Conservation (phyloP, 2,113 vertebrate species). For the Pteropus alecto region DNA sequence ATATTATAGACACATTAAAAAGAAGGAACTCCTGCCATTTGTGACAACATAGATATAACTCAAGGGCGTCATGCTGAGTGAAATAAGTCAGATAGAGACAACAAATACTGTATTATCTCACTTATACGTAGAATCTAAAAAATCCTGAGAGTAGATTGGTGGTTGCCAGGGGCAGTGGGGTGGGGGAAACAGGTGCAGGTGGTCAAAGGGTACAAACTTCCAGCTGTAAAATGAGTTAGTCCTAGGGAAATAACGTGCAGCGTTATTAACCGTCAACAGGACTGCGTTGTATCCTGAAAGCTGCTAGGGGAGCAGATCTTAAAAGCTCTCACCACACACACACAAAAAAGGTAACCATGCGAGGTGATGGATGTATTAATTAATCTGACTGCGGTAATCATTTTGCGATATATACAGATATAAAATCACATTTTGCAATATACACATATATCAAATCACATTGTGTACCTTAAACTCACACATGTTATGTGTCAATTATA, state of each 20-base stretch:
- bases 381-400: not conserved
- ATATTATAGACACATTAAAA: not conserved
- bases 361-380: not conserved
- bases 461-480: not conserved
- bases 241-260: not conserved
- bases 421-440: not conserved
- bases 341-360: not conserved
- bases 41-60: not conserved
- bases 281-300: not conserved
- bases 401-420: not conserved
- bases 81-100: not conserved
- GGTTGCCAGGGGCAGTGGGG: not conserved
- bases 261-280: not conserved
- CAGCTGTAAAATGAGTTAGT: not conserved
- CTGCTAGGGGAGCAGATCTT: not conserved
- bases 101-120: not conserved
- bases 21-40: not conserved
- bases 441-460: not conserved
- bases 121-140: not conserved
- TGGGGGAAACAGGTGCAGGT: not conserved
- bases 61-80: too few species aligned
- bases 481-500: not conserved
- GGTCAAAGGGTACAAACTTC: not conserved
- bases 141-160: not conserved
- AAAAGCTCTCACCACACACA: not conserved